phyloP scores from a whole-genome alignment of 1,140 invertebrate species.

The Hypsibius dujardini region DNA sequence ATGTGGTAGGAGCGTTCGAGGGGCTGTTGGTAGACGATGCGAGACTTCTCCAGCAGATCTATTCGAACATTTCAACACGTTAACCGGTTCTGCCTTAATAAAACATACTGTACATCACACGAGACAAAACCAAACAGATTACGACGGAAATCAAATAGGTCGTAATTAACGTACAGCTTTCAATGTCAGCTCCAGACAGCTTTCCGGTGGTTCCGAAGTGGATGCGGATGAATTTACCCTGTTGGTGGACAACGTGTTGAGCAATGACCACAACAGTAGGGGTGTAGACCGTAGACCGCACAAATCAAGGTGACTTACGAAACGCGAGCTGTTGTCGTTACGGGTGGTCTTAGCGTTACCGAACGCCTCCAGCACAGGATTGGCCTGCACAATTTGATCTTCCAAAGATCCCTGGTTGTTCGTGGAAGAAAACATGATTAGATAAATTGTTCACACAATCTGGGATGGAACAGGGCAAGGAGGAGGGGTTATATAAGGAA shows the following conservation, averaged over 20 bases:
- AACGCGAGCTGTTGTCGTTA: conserved; percentile 99
- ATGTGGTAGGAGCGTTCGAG: conserved; percentile 41
- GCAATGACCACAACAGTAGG: too few relatives aligned
- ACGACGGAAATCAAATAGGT: neutral
- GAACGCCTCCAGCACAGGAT: conserved; percentile 96
- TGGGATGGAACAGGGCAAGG: too few relatives aligned
- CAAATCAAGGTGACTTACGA: conserved; percentile 33
- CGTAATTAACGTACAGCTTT: conserved; percentile 38
- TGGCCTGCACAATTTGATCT: conserved; percentile 97
- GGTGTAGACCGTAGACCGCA: neutral
- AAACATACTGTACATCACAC: neutral
- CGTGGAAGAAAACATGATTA: too few relatives aligned
- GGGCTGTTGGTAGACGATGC: conserved; percentile 37
- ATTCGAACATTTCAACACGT: conserved; percentile 22
- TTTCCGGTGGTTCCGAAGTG: conserved; percentile 39
- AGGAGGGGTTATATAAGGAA: too few relatives aligned
- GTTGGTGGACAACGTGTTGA: conserved; percentile 15
- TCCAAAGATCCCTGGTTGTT: conserved; percentile 42
- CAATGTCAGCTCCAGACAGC: conserved; percentile 44
- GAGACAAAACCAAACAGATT: neutral
- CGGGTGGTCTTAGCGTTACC: conserved; percentile 99
- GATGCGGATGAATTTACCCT: conserved; percentile 45
- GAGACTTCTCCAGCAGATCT: conserved; percentile 43
- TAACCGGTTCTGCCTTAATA: neutral
- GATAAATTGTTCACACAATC: too few relatives aligned